Percentiles rank a stretch among this genome's conserved stretches.
phyloP scores from a whole-genome alignment of 2,113 vertebrate species.

The Trichechus manatus region DNA sequence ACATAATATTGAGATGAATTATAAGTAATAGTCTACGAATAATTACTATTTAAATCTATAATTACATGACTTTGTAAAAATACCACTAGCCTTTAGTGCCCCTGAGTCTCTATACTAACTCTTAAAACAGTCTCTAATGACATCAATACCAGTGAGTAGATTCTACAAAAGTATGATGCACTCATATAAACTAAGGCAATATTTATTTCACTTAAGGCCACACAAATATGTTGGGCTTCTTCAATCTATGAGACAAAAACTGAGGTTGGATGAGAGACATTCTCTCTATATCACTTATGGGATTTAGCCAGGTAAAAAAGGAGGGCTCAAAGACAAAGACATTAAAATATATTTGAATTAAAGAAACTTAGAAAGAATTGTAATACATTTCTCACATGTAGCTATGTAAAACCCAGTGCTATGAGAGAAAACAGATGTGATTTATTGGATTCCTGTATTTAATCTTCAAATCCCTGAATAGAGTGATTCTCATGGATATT shows the following conservation, averaged over 20 bases:
- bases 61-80: neutral
- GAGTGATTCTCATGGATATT: neutral
- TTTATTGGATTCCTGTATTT: slow-evolving; percentile 36
- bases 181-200: neutral
- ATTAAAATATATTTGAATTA: neutral
- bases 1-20: neutral
- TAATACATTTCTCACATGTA: neutral
- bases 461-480: neutral
- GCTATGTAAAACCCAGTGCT: neutral
- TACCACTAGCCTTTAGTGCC: neutral
- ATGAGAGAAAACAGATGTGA: neutral
- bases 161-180: neutral
- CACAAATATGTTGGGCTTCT: neutral
- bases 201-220: neutral
- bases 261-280: neutral
- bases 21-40: neutral
- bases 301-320: neutral
- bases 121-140: neutral
- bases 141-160: neutral
- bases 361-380: neutral
- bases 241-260: neutral
- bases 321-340: neutral
- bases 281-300: neutral
- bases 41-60: neutral
- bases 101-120: neutral